Evolutionary conservation across 2,888 invertebrate genomes (phyloP), one percentile per base, ranked within the genome.

Genomic region (Drosophila bunnanda): DNA sequence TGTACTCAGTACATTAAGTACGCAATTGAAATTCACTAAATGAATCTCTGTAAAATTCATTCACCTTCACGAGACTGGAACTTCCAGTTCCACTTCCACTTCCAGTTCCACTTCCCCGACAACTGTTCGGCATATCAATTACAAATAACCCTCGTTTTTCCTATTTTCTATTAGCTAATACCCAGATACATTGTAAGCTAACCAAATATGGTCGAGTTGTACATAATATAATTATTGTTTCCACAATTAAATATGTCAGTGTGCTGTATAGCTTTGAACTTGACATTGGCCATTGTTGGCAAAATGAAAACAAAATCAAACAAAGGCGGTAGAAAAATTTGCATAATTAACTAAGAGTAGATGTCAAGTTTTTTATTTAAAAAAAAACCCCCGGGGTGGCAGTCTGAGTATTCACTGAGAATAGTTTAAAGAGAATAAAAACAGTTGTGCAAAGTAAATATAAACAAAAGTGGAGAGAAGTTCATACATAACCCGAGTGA

Each of bases 271-370:
- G 66, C 48, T 72, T 77, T 76, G 70, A 75, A 77, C 79, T 84
- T 82, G 68, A 70, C 82, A 87, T 64, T 79, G 60, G 55, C 48
- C 68, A 80, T 69, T 81, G 70, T 68, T 39, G 56, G 38, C 66
- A 55, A 65, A 74, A 70, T 50, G 32, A 48, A 43, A 48, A 46
- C 62, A 22, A 57, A 44, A 44, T 39, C 46, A 53, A 50, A 74
- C 56, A 57, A 54, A 74, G 8, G 41, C 32, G 39, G 36, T 61
- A 22, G 38, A 46, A 56, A 53, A 43, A 57, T 76, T 80, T 67
- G 67, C 75, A 79, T 75, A 76, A 62, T 57, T 43, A 60, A 62
- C 52, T 55, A 28, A 36, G 12, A 36, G 10, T 44, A 39, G 56
- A 10, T 20, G 22, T 30, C 5, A 3, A 53, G 20, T 41, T 34